A percentile compares a stretch with the other conserved stretches of the same genome.
These are phyloP conservation scores for Hofmannophila pseudospretella DNA, from an alignment of 2,888 invertebrate species.

Conservation along the genomic window DNA sequence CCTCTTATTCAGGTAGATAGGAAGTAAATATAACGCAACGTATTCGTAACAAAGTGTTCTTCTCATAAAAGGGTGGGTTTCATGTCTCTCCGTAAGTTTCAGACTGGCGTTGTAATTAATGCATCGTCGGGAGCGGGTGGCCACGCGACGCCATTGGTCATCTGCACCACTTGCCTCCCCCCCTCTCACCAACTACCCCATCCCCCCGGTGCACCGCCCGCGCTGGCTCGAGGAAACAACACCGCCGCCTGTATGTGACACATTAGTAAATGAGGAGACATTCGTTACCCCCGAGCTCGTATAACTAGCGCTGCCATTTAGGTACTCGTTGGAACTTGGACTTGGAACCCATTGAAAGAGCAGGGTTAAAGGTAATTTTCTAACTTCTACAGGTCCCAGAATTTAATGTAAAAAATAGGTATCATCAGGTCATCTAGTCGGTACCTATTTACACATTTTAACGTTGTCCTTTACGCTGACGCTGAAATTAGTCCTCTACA, in stretches of 20 bases:
- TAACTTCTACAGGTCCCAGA: too few relatives aligned
- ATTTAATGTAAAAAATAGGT: too few relatives aligned
- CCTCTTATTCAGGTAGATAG: too few relatives aligned
- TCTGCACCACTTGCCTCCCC: conserved; percentile 25
- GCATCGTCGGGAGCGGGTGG: conserved; percentile 45
- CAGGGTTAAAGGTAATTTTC: background rate
- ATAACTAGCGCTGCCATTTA: conserved; percentile 44
- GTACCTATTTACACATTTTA: too few relatives aligned
- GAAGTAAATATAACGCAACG: too few relatives aligned
- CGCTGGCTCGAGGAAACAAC: conserved; percentile 57
- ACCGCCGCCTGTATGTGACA: conserved; percentile 75
- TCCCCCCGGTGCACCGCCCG: conserved; percentile 17
- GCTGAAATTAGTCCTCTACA: too few relatives aligned
- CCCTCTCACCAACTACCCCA: conserved; percentile 22
- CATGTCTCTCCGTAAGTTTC: conserved; percentile 23
- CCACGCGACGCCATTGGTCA: conserved; percentile 61
- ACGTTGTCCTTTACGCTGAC: too few relatives aligned
- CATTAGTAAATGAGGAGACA: conserved; percentile 79
- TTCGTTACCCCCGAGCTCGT: conserved; percentile 62
- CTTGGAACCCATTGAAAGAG: background rate
- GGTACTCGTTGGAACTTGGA: conserved; percentile 19
- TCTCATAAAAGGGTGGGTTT: too few relatives aligned
- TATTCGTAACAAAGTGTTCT: too few relatives aligned
- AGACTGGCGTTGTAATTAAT: conserved; percentile 53
- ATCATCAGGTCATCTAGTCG: too few relatives aligned